Evolutionary conservation across 2,888 invertebrate genomes (phyloP), one percentile per base, ranked within the genome.

Genomic region (Isotomurus palustris): DNA sequence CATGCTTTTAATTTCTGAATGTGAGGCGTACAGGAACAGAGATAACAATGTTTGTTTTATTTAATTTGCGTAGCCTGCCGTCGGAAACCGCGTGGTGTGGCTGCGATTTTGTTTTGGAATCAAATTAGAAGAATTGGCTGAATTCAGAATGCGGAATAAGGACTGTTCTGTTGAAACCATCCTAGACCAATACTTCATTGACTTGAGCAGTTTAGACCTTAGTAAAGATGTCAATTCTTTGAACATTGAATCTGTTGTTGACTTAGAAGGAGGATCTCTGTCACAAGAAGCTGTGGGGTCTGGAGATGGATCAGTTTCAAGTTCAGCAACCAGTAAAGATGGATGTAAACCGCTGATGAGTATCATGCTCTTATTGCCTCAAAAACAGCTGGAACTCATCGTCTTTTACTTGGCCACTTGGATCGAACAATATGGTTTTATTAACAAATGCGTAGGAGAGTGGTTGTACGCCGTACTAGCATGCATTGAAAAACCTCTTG

Each of bases 381-480:
- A 66, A 28, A 38, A 28, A 2, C 56, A 62, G 17, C 19, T 66
- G 6, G 60, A 60, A 29, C 60, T 53, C 32, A 58, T 68, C n/a
- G 27, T 67, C 3, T 57, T 51, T 14, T 60, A 57, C 24, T 55
- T 65, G 24, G 28, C 65, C 1, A 32, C 57, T 2, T 68, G 66
- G 68, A 12, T 68, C 2, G 54, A 53, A 17, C 59, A 56, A 17
- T 51, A 54, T 21, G 65, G 66, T 10, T 49, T 67, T 21, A 43
- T 64, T 3, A 66, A 65, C 38, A 52, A 58, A 40, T 55, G 57
- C 14, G 64, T 65, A 49, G 66, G 66, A 3, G 60, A 62, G 52
- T 68, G 68, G 68, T 40, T 68, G 1, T 68, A 65, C 44, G 58
- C 68, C 6, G 10, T 65, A 6, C 28, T 68, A n/a, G 60, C 56